Conservation (phyloP, 2,113 vertebrate species). For the Indicator indicator region DNA sequence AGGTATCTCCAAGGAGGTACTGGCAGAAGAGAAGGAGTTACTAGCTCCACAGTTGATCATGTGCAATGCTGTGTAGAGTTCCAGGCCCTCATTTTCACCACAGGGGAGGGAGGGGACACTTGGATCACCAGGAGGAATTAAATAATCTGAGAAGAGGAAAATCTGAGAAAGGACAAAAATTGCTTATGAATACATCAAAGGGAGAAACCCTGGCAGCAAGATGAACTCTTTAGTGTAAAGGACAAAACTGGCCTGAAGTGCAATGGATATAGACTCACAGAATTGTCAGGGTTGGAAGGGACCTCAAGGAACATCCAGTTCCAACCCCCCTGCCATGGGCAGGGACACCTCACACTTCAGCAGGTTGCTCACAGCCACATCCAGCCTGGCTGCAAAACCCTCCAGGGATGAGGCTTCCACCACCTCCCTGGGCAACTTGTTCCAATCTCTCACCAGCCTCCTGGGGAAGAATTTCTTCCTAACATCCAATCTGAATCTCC, state of each 20-base stretch:
- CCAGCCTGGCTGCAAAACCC: no score
- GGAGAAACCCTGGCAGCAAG: not conserved
- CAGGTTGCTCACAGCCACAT: no score
- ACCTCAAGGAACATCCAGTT: no score
- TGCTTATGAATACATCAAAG: not conserved
- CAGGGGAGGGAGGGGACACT: not conserved
- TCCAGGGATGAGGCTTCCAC: no score
- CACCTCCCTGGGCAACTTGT: no score
- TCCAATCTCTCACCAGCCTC: no score
- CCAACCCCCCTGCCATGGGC: no score
- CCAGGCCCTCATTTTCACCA: not conserved
- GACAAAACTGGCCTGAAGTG: not conserved
- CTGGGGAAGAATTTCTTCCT: no score
- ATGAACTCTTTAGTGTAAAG: not conserved
- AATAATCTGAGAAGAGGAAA: not conserved
- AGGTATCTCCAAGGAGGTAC: not conserved
- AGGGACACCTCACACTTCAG: no score
- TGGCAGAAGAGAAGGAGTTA: not conserved
- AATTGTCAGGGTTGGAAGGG: no score
- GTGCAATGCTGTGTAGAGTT: not conserved
- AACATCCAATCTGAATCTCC: no score
- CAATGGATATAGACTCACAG: not conserved
- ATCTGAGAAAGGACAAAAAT: not conserved
- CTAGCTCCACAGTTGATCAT: not conserved
- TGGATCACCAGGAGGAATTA: not conserved